These are phyloP conservation scores for Diadromus collaris DNA, from an alignment of 2,888 invertebrate species.

Conservation along the genomic window DNA sequence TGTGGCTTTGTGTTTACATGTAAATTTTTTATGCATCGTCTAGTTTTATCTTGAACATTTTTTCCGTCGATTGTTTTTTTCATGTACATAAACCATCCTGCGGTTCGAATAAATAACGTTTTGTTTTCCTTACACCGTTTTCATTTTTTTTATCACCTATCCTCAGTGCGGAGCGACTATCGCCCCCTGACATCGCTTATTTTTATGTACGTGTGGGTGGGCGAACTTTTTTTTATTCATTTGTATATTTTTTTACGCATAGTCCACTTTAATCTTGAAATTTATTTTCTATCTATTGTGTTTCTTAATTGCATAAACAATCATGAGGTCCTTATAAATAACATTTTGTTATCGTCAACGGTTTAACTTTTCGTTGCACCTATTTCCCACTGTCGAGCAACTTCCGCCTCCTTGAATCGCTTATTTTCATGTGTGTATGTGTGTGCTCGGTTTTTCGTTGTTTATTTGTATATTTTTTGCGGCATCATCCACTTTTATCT, in stretches of 20 bases:
- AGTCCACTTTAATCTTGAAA: neutral
- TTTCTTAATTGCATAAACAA: neutral
- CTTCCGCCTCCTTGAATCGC: slow-evolving; percentile 1
- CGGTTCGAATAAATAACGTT: too few species aligned
- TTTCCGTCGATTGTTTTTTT: neutral
- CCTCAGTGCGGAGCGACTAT: neutral
- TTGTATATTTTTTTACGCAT: neutral
- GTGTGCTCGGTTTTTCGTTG: too few species aligned
- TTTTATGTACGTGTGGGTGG: slow-evolving; percentile 35
- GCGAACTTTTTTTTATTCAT: neutral
- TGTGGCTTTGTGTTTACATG: neutral
- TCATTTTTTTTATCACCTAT: neutral
- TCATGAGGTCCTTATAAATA: too few species aligned
- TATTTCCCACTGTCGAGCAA: neutral
- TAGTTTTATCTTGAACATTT: neutral
- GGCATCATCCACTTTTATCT: neutral
- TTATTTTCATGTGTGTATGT: slow-evolving; percentile 34
- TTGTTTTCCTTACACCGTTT: neutral
- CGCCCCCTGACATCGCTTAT: slow-evolving; percentile 16
- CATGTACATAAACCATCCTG: neutral
- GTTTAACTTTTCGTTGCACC: neutral
- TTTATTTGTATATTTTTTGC: neutral
- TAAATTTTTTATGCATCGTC: neutral
- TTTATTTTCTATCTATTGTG: neutral
- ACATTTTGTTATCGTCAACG: neutral